Evolutionary conservation across 2,888 invertebrate genomes (phyloP).

Genomic region (Platycheirus albimanus): DNA sequence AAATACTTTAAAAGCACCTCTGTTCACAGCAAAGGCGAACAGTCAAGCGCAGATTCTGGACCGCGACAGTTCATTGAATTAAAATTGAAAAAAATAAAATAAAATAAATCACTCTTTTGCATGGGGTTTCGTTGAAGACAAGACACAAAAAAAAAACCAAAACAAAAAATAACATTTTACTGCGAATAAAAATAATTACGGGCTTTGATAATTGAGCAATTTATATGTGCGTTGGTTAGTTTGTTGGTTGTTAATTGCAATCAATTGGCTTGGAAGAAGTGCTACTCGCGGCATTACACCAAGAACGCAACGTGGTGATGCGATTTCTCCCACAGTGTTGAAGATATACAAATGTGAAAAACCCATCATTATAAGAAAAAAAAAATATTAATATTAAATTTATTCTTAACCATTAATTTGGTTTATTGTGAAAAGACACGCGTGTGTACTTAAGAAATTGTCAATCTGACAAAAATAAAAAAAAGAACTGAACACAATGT

Average conservation of each 20-base stretch:
- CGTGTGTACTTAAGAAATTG: constrained; percentile 28
- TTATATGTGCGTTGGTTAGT: constrained; percentile 49
- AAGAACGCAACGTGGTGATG: constrained; percentile 1
- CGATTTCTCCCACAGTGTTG: not conserved
- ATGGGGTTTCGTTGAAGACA: too few relatives aligned
- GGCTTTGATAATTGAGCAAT: constrained; percentile 50
- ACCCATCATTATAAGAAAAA: not conserved
- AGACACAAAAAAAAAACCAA: constrained; percentile 7
- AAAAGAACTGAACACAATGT: constrained; percentile 76
- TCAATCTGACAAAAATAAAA: not conserved
- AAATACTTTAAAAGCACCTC: constrained; percentile 57
- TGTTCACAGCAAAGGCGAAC: constrained; percentile 44
- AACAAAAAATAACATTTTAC: not conserved
- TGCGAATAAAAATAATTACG: constrained; percentile 19
- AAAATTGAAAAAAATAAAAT: not conserved
- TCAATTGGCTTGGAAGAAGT: constrained; percentile 37
- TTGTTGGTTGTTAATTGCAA: constrained; percentile 50
- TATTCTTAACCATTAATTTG: constrained; percentile 15
- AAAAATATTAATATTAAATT: not conserved
- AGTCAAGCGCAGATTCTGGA: constrained; percentile 62
- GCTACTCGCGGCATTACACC: not conserved
- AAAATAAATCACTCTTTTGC: constrained; percentile 24
- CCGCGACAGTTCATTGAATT: constrained; percentile 38
- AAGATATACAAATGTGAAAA: constrained; percentile 49
- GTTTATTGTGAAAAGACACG: constrained; percentile 19